These are phyloP conservation scores for Beris chalybata DNA, from an alignment of 2,888 invertebrate genomes.

Conservation along the genomic window DNA sequence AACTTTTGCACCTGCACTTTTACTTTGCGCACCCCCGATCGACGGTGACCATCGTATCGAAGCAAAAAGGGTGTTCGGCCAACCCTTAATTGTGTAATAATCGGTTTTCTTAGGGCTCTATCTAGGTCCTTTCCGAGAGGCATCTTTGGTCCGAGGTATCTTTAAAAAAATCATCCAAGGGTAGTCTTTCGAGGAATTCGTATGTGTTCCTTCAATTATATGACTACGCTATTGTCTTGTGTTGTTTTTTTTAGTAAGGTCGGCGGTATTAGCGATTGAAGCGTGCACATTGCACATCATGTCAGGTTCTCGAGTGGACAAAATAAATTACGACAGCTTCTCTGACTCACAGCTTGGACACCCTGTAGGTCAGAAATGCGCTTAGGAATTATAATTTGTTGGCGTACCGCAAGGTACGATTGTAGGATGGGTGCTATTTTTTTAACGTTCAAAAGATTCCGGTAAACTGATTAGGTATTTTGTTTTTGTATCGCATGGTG, in stretches of 20 bases:
- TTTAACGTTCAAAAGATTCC: neutral
- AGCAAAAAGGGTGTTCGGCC: slow-evolving; percentile 30
- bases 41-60: neutral
- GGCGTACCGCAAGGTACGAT: slow-evolving; percentile 17
- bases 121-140: neutral
- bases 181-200: too few species aligned
- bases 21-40: slow-evolving; percentile 12
- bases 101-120: slow-evolving; percentile 28
- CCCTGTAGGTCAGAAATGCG: slow-evolving; percentile 22
- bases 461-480: slow-evolving; percentile 8
- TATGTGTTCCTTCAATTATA: too few species aligned
- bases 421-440: neutral
- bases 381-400: slow-evolving; percentile 31
- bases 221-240: too few species aligned
- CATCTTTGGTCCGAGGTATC: neutral
- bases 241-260: neutral
- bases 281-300: slow-evolving; percentile 33
- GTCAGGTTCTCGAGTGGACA: slow-evolving; percentile 25
- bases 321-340: slow-evolving; percentile 33
- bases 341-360: slow-evolving; percentile 30
- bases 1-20: slow-evolving; percentile 32
- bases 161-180: too few species aligned
- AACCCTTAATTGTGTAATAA: slow-evolving; percentile 36
- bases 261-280: slow-evolving; percentile 26
- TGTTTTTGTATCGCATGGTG: neutral